Evolutionary conservation across 2,113 vertebrate genomes (phyloP), one percentile per base, ranked within the genome.

Genomic region (Coptodon bakossiorum): DNA sequence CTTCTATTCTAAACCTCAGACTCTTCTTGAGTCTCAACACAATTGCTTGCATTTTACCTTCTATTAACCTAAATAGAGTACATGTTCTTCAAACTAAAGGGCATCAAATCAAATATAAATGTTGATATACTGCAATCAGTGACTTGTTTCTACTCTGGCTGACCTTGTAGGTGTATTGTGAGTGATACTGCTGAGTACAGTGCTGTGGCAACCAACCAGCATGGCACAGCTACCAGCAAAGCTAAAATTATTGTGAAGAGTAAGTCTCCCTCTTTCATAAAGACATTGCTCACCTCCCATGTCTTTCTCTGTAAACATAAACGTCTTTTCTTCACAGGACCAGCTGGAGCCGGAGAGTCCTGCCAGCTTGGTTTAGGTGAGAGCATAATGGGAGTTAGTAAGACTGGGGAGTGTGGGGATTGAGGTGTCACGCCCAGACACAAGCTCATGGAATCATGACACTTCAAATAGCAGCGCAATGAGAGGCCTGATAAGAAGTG

Each of bases 121-220:
- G 45, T 52, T 78, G 45, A 34, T 52, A 9, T 50, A 14, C 34
- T 34, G 27, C 8, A 45, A n/a, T 36, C 29, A 11, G 48, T 84
- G 61, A 29, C n/a, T 1, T 63, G 3, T 45, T 61, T 38, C 9
- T 50, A 0, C 85, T 50, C 5, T 11, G 76, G 34, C 9, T 82
- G 43, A 82, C 7, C 27, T 86, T 90, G 79, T 66, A 99, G 99
- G 97, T 97, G 97, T 36, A 88, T 94, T 73, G 97, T 98, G 56
- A 97, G 97, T 12, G 98, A 99, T 84, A 98, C 97, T 0, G 99
- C 97, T 2, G 98, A 98, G 6, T 99, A 99, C 94, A 97, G 97
- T 1, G 99, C 97, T 0, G 97, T 99, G 91, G 98, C 98, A 9
- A 98, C 97, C 48, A 99, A 98, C 16, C 84, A 91, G 3, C 96